Evolutionary conservation across 1,140 invertebrate species (phyloP).

Genomic region (Hycleus cichorii): DNA sequence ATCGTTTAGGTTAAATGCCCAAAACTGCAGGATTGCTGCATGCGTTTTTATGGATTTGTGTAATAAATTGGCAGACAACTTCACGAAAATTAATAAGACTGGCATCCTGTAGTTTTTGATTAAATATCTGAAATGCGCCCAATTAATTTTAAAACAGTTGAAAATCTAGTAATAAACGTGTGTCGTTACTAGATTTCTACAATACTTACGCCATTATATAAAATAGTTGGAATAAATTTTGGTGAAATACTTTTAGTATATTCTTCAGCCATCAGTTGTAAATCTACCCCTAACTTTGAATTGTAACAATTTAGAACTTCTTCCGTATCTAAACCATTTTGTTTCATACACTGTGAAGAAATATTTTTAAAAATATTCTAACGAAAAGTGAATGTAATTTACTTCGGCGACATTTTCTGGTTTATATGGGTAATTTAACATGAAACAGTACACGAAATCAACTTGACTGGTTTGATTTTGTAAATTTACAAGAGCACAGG

Average conservation of each 20-base stretch:
- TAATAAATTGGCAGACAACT: constrained; percentile 25
- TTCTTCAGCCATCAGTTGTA: constrained; percentile 50
- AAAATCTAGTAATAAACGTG: constrained; percentile 3
- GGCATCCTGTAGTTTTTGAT: constrained; percentile 31
- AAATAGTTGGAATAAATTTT: constrained; percentile 56
- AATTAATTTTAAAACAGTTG: too few relatives aligned
- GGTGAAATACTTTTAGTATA: constrained; percentile 45
- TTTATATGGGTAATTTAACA: constrained; percentile 23
- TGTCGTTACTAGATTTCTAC: neutral
- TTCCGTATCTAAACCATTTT: constrained; percentile 36
- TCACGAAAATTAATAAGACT: constrained; percentile 26
- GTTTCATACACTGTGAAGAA: constrained; percentile 43
- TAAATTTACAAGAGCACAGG: constrained; percentile 28
- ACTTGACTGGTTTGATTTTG: constrained; percentile 27
- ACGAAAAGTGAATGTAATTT: neutral
- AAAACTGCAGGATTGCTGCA: constrained; percentile 2
- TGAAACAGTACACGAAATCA: constrained; percentile 35
- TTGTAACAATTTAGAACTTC: constrained; percentile 42
- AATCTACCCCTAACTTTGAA: constrained; percentile 42
- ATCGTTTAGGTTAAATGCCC: neutral
- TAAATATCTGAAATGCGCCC: constrained; percentile 28
- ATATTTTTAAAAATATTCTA: neutral
- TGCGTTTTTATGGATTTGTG: constrained; percentile 7
- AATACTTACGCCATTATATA: constrained; percentile 46
- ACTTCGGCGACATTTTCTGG: constrained; percentile 18